phyloP scores from a whole-genome alignment of 2,888 invertebrate genomes.

The Apotomis turbidana region DNA sequence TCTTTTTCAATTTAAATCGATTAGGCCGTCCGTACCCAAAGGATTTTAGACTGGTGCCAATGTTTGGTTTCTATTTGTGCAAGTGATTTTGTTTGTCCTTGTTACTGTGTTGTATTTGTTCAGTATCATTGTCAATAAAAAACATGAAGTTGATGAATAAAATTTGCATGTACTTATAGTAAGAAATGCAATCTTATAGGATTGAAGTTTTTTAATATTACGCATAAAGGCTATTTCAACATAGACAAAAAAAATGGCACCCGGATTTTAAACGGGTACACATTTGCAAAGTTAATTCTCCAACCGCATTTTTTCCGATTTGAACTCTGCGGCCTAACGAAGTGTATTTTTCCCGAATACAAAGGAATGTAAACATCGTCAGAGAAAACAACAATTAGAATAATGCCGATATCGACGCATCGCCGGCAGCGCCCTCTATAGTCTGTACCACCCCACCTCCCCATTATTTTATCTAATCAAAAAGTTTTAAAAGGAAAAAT shows the following conservation, averaged over 20 bases:
- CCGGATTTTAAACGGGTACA: too few species aligned
- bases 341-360: constrained; percentile 63
- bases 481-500: constrained; percentile 85
- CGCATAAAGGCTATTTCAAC: too few species aligned
- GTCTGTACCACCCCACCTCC: constrained; percentile 71
- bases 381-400: constrained; percentile 81
- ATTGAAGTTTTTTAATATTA: too few species aligned
- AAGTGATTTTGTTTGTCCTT: constrained; percentile 28
- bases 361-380: constrained; percentile 75
- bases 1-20: constrained; percentile 77
- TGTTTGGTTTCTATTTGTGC: constrained; percentile 33
- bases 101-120: constrained; percentile 51
- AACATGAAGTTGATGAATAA: neutral
- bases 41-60: constrained; percentile 46
- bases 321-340: constrained; percentile 52
- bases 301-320: constrained; percentile 24
- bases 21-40: constrained; percentile 52
- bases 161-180: neutral
- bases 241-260: too few species aligned
- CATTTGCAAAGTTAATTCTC: constrained; percentile 6
- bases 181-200: neutral
- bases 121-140: constrained; percentile 1
- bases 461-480: constrained; percentile 85
- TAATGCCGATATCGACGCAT: constrained; percentile 77
- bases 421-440: constrained; percentile 70